Percentiles rank a stretch among this genome's conserved stretches.
These are phyloP conservation scores for Hemibagrus wyckioides DNA, from an alignment of 2,113 vertebrate species.

Conservation along the genomic window DNA sequence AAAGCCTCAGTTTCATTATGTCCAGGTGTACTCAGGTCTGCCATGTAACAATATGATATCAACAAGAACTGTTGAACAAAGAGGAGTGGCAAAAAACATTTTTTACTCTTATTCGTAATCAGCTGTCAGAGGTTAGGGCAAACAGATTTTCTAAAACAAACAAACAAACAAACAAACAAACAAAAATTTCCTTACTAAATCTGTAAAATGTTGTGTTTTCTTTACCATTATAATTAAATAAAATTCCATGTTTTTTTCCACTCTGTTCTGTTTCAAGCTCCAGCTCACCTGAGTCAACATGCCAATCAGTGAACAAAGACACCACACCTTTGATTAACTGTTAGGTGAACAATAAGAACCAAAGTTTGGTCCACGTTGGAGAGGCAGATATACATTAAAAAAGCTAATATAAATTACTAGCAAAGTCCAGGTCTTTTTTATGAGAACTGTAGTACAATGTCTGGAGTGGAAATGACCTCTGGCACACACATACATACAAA, in stretches of 20 bases:
- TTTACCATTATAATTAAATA: neutral
- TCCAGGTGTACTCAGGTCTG: conserved; percentile 1
- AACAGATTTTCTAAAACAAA: neutral
- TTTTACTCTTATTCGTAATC: neutral
- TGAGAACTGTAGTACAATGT: neutral
- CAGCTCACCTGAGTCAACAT: conserved; percentile 22
- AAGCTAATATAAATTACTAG: neutral
- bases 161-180: neutral
- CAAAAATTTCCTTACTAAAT: neutral
- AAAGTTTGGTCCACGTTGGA: neutral
- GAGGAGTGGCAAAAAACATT: conserved; percentile 29
- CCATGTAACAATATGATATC: conserved; percentile 19
- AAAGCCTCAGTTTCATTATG: neutral
- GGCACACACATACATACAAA: neutral
- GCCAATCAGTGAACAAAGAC: conserved; percentile 36
- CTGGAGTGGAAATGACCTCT: neutral
- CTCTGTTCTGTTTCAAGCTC: conserved; percentile 5
- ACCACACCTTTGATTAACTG: conserved; percentile 30
- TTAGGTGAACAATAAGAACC: neutral
- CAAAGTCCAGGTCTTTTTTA: neutral
- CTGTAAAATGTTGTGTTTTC: neutral
- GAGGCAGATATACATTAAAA: neutral
- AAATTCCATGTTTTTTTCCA: neutral
- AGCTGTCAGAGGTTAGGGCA: neutral
- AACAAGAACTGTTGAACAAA: conserved; percentile 34